Percentiles rank a stretch among this genome's conserved stretches.
These are phyloP conservation scores for Nemurella pictetii DNA, from an alignment of 2,888 invertebrate species.

Conservation along the genomic window DNA sequence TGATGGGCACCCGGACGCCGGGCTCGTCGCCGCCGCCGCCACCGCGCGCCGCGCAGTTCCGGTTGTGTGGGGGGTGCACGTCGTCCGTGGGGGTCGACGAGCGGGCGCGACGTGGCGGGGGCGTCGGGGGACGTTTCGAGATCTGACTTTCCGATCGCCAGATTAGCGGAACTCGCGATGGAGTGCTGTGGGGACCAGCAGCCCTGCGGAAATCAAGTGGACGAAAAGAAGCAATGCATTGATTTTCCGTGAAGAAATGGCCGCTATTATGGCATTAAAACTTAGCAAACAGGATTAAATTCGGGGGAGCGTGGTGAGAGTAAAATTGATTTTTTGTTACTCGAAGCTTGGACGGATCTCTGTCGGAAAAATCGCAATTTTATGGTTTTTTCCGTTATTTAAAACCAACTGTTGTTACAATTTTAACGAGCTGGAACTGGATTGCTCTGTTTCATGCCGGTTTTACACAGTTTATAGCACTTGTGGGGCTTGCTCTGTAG, in stretches of 20 bases:
- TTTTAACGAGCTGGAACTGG: too few relatives aligned
- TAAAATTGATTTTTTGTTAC: not conserved
- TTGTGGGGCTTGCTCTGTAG: not conserved
- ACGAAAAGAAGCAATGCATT: not conserved
- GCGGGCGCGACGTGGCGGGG: constrained; percentile 47
- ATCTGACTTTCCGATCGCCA: constrained; percentile 49
- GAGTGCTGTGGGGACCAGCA: constrained; percentile 72
- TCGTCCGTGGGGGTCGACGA: constrained; percentile 54
- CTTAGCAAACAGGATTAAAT: not conserved
- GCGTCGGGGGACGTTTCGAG: constrained; percentile 42
- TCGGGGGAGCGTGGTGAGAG: not conserved
- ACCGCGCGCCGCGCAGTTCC: constrained; percentile 33
- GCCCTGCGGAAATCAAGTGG: constrained; percentile 45
- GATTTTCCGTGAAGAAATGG: not conserved
- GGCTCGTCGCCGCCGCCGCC: constrained; percentile 44
- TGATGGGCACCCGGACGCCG: constrained; percentile 61
- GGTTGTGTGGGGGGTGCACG: constrained; percentile 34
- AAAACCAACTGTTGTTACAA: too few relatives aligned
- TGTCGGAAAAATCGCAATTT: too few relatives aligned
- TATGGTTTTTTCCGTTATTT: too few relatives aligned
- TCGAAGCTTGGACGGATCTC: too few relatives aligned
- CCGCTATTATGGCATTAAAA: not conserved
- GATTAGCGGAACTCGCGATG: constrained; percentile 75
- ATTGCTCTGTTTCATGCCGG: not conserved
- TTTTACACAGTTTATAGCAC: not conserved